Evolutionary conservation across 2,888 invertebrate species (phyloP).

Genomic region (Heliconius erato): DNA sequence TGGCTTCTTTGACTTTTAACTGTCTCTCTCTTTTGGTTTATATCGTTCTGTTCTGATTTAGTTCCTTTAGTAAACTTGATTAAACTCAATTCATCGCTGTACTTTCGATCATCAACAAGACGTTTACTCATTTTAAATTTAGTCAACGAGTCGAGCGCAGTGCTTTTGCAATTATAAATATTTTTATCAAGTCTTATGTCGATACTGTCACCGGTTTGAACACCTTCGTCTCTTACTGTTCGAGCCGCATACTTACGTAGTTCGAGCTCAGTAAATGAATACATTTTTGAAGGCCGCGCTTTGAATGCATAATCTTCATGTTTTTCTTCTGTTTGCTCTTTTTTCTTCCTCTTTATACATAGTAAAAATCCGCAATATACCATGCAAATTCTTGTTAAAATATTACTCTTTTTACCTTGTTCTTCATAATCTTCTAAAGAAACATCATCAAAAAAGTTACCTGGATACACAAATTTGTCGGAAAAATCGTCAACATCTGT

Average conservation of each 20-base stretch:
- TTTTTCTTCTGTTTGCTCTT: conserved; percentile 35
- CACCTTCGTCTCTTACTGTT: conserved; percentile 57
- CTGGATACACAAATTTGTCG: conserved; percentile 57
- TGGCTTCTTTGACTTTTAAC: conserved; percentile 30
- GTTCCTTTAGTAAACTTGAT: conserved; percentile 63
- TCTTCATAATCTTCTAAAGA: conserved; percentile 43
- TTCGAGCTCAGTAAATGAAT: conserved; percentile 71
- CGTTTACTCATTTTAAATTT: conserved; percentile 7
- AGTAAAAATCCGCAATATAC: conserved; percentile 50
- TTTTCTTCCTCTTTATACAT: conserved; percentile 49
- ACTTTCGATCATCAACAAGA: conserved; percentile 25
- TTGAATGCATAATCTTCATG: conserved; percentile 7
- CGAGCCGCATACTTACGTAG: conserved; percentile 60
- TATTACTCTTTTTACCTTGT: conserved; percentile 31
- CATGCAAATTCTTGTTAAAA: conserved; percentile 38
- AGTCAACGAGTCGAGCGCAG: neutral
- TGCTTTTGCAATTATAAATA: conserved; percentile 14
- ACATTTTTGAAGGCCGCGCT: conserved; percentile 53
- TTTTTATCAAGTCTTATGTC: conserved; percentile 56
- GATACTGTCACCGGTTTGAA: conserved; percentile 74
- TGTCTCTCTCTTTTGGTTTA: conserved; percentile 6
- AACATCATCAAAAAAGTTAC: conserved; percentile 57
- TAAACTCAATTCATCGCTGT: conserved; percentile 64
- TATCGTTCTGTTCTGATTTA: conserved; percentile 52
- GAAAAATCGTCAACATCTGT: conserved; percentile 58